Base-by-base conservation (phyloP, 1,140 invertebrate species). In the Drosophila kikkawai region DNA sequence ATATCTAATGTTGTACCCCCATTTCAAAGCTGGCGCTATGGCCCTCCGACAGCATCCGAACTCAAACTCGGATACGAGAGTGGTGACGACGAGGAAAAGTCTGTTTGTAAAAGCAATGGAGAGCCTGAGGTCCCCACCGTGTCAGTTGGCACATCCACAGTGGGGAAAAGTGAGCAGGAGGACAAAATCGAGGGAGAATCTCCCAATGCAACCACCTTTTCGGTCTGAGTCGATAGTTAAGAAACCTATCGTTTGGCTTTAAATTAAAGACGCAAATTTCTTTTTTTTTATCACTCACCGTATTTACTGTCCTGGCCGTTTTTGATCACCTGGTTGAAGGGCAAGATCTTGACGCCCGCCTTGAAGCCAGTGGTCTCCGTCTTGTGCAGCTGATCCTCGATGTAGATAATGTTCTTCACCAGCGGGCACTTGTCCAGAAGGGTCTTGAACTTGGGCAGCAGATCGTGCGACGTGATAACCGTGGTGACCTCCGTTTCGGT, bases 401-500 rank as follows among this genome's bases (percentile, higher is more conserved):
- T 98, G 85, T 96, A 98, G 82, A 99, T 96, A 17, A 99, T 93
- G 65, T 96, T 97, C 75, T 96, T 94, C 1, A 98, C 96, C 36
- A 94, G 93, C 1, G 96, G 95, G 17, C 95, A 95, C 80, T 95
- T 94, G 4, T 93, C 92, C 19, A 98, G 92, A 56, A 98, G 95
- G 34, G 95, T 95, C 91, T 96, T 97, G 92, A 99, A 97, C 94
- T 99, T 99, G 17, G 97, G 96, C 82, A 99, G 93, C 36, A 99
- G 94, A 59, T 98, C 97, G 85, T 97, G 96, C 19, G 97, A 97
- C 7, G 97, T 98, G 78, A 99, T 97, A 13, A 99, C 96, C 13
- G 97, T 96, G 48, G 95, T 96, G 0, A 98, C 98, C 94, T 99
- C 98, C 3, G 98, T 99, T 94, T 99, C 98, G 92, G 98, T 99